Conservation (phyloP, 2,888 invertebrate genomes). For the Pyrrhia umbra region DNA sequence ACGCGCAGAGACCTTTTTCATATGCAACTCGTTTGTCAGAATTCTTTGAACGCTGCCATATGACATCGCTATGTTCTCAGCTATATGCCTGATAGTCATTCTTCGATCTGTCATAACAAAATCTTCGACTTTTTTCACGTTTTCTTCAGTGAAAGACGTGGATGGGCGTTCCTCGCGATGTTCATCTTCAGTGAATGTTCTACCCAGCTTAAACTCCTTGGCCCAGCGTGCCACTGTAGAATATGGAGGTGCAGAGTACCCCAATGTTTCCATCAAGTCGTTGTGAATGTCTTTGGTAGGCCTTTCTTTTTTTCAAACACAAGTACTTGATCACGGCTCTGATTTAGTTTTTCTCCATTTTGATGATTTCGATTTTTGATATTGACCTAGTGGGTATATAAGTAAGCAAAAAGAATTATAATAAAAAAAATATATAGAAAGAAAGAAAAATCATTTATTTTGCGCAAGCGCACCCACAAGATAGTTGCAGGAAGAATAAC, state of each 20-base stretch:
- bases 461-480: too few species aligned
- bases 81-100: too few species aligned
- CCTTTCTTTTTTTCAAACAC: neutral
- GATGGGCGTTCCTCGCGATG: neutral
- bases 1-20: neutral
- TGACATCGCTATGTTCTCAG: too few species aligned
- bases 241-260: constrained; percentile 10
- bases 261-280: neutral
- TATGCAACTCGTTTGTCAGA: neutral
- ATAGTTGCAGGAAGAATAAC: too few species aligned
- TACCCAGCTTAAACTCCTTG: constrained; percentile 2
- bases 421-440: too few species aligned
- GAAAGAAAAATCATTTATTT: too few species aligned
- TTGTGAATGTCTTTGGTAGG: neutral
- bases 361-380: neutral
- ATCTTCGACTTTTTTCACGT: constrained; percentile 2
- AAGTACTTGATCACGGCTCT: neutral
- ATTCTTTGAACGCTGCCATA: constrained; percentile 5
- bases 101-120: neutral
- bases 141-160: constrained; percentile 4
- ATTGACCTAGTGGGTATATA: neutral
- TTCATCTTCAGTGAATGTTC: constrained; percentile 7
- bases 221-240: neutral
- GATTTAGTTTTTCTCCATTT: neutral
- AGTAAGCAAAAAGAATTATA: too few species aligned